Base-by-base conservation (phyloP, 2,797 vertebrate species). In the Loriculus beryllinus region DNA sequence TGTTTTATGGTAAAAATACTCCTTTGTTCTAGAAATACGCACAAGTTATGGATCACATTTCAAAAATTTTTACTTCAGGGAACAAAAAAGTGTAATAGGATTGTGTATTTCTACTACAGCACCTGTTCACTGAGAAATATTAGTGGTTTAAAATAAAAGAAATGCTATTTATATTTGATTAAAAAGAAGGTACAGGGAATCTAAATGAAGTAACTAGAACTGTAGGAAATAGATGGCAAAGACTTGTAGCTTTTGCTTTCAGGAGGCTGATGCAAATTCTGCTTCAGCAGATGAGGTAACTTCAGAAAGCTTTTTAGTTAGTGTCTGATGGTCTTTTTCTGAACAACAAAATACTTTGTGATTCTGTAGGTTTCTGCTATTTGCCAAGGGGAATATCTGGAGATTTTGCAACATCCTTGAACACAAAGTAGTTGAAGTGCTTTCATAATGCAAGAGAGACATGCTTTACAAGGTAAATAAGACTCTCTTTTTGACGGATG, bases 351-450 rank as follows among this genome's bases (percentile, higher is more conserved):
- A 49, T 65, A 33, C 72, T 85, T 68, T 76, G 59, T 75, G 40
- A n/a, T 88, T 91, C 37, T 64, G 37, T 83, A 98, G 98, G 62
- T 99, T 96, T 98, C 97, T 49, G 97, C 97, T 20, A 67, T 98
- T 93, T 92, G 96, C 14, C 94, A 97, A 72, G 97, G 98, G 85
- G 96, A 98, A 93, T 98, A 98, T 95, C 96, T 98, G 74, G 90
- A 97, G 64, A 96, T 98, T 94, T 88, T 98, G 94, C 98, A 98
- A 95, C 90, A 94, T 90, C 96, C 96, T 93, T 97, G 97, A 79
- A 98, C 98, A 87, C 96, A 97, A 10, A 14, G 71, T 97, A 93
- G 97, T 97, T 96, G 98, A 98, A 88, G 94, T 98, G 64, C 79
- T 97, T 62, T 98, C 98, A 33, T 97, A 97, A 94, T 98, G 96